Evolutionary conservation across 2,113 vertebrate genomes (phyloP).

Genomic region (Anser brachyrhynchus): DNA sequence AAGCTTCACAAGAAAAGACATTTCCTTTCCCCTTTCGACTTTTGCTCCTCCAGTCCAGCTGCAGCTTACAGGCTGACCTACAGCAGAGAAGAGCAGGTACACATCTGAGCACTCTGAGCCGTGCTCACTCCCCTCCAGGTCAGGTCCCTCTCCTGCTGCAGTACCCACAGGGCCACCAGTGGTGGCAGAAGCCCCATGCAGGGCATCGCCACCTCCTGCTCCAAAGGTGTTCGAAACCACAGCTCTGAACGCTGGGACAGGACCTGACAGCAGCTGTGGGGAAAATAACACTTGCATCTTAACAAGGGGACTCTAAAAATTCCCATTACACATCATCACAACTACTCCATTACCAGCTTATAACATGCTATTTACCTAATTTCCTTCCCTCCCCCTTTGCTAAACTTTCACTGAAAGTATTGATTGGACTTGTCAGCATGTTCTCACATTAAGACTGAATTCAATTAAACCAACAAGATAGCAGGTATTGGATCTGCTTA

Average conservation of each 20-base stretch:
- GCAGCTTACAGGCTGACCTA: conserved; percentile 43
- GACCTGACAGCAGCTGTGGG: not conserved
- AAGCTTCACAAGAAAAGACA: not conserved
- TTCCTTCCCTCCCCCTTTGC: not conserved
- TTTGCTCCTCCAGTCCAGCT: conserved; percentile 14
- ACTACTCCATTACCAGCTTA: not conserved
- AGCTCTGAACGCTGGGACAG: conserved; percentile 14
- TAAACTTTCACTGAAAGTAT: conserved; percentile 32
- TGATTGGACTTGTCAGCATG: conserved; percentile 28
- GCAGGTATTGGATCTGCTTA: not conserved
- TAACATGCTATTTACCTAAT: not conserved
- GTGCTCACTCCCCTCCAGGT: not conserved
- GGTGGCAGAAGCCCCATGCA: not conserved
- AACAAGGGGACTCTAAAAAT: not conserved
- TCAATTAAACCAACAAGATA: conserved; percentile 10
- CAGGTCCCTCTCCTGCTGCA: not conserved
- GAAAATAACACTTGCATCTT: not conserved
- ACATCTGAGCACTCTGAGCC: not conserved
- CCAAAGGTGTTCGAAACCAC: not conserved
- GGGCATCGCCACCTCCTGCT: not conserved
- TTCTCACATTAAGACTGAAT: not conserved
- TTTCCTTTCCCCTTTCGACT: conserved; percentile 5
- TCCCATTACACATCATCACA: conserved; percentile 2
- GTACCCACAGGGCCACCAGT: conserved; percentile 56
- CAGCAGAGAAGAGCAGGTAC: not conserved